Evolutionary conservation across 2,113 vertebrate species (phyloP).

Genomic region (Salvelinus fontinalis): DNA sequence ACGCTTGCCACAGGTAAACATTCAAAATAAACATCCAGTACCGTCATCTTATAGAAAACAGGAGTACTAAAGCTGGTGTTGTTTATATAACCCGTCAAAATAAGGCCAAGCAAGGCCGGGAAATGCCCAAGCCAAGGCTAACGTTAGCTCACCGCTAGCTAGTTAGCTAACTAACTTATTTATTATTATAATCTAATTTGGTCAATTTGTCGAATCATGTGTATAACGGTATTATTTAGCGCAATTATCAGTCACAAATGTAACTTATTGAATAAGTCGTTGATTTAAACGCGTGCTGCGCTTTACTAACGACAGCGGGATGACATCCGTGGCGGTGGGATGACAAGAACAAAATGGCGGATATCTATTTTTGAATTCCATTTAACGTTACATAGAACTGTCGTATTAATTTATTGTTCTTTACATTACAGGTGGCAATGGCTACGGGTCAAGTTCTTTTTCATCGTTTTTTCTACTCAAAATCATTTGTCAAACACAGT

Average conservation of each 20-base stretch:
- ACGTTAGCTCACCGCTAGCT: too few relatives aligned
- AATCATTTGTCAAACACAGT: conserved; percentile 98
- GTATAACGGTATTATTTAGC: too few relatives aligned
- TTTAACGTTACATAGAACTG: background rate
- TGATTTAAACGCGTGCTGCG: too few relatives aligned
- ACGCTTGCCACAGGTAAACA: conserved; percentile 87
- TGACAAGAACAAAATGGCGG: conserved; percentile 77
- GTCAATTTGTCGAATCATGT: too few relatives aligned
- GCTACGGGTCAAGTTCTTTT: conserved; percentile 96
- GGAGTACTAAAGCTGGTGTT: background rate
- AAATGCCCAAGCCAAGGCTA: too few relatives aligned
- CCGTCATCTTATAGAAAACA: background rate
- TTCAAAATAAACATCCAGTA: background rate
- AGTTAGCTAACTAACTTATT: too few relatives aligned
- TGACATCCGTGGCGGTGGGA: background rate
- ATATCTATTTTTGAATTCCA: conserved; percentile 52
- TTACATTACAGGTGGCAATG: conserved; percentile 88
- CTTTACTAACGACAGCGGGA: too few relatives aligned
- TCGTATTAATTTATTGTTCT: background rate
- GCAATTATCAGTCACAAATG: too few relatives aligned
- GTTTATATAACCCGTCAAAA: too few relatives aligned
- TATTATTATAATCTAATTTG: too few relatives aligned
- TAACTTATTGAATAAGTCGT: too few relatives aligned
- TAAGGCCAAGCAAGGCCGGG: too few relatives aligned
- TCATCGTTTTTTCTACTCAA: conserved; percentile 98